Evolutionary conservation across 2,888 invertebrate species (phyloP), one percentile per base, ranked within the genome.

Genomic region (Trileptium ribeirensis): DNA sequence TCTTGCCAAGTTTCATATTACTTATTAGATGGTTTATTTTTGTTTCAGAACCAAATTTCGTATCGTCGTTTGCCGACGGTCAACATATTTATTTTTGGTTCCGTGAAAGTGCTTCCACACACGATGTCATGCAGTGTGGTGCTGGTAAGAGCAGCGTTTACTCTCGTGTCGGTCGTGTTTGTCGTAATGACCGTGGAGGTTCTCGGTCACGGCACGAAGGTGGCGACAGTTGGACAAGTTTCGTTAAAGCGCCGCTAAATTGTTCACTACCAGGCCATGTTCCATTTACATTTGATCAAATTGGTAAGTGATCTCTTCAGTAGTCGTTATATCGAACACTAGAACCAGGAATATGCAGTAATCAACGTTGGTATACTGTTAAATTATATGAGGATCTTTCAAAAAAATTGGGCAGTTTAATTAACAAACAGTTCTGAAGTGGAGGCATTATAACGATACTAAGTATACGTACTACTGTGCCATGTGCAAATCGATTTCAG

Each of bases 201-300:
- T 94, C 95, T 0, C 33, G 29, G 33, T 33, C 29, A 15, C 70
- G n/a, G 24, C 77, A 36, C 38, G n/a, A n/a, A n/a, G n/a, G n/a
- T n/a, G n/a, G n/a, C n/a, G 77, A 75, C 37, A 86, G 86, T 19
- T 97, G 96, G 95, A 96, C 96, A 67, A 94, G 95, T 79, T 97
- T 95, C 90, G 91, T 96, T 87, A 97, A 97, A 91, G 93, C 96
- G 51, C 92, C 97, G 81, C 92, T 97, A 77, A 97, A 97, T 90
- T 97, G 97, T 89, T 97, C 96, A 8, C 92, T 97, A 86, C 95
- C 96, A 67, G 97, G 96, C 86, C 95, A 96, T 87, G 95, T 94
- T 90, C 97, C 97, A 3, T 97, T 97, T 90, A 96, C 97, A 90
- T 97, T 97, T 90, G 94, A 97, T 90, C 96, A 97, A 92, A 94